phyloP scores from a whole-genome alignment of 2,888 invertebrate species.

The Trichopoda pennipes region DNA sequence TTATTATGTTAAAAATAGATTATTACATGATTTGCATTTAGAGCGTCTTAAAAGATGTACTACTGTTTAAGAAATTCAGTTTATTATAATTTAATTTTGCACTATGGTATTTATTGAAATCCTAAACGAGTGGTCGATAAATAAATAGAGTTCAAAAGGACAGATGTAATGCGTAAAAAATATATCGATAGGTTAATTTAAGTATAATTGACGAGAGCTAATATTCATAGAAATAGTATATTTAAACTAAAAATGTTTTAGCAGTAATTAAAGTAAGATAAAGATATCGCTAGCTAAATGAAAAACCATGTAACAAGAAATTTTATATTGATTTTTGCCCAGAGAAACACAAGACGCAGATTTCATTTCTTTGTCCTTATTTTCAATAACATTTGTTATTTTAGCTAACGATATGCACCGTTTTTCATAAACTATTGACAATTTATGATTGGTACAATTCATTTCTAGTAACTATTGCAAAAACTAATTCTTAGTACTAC shows the following conservation, averaged over 20 bases:
- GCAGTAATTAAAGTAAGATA: too few species aligned
- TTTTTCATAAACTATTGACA: too few species aligned
- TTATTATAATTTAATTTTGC: neutral
- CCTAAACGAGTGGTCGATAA: conserved; percentile 2
- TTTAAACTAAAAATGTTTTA: neutral
- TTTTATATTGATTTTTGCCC: too few species aligned
- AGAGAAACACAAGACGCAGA: too few species aligned
- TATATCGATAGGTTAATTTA: conserved; percentile 16
- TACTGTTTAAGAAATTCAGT: conserved; percentile 49
- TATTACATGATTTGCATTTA: conserved; percentile 91
- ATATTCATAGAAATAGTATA: neutral
- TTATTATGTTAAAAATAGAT: conserved; percentile 92
- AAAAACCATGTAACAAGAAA: too few species aligned
- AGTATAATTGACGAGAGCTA: conserved; percentile 4
- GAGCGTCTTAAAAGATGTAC: conserved; percentile 86
- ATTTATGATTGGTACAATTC: too few species aligned
- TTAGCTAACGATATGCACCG: too few species aligned
- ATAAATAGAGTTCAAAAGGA: conserved; percentile 11
- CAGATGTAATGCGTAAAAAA: neutral
- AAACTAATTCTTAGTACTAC: too few species aligned
- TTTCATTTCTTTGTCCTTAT: too few species aligned
- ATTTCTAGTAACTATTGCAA: too few species aligned
- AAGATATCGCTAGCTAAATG: too few species aligned
- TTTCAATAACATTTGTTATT: too few species aligned
- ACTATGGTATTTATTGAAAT: conserved; percentile 35